A percentile compares a stretch with the other conserved stretches of the same genome.
These are phyloP conservation scores for Pseudonaja textilis DNA, from an alignment of 2,113 vertebrate genomes.

Conservation along the genomic window DNA sequence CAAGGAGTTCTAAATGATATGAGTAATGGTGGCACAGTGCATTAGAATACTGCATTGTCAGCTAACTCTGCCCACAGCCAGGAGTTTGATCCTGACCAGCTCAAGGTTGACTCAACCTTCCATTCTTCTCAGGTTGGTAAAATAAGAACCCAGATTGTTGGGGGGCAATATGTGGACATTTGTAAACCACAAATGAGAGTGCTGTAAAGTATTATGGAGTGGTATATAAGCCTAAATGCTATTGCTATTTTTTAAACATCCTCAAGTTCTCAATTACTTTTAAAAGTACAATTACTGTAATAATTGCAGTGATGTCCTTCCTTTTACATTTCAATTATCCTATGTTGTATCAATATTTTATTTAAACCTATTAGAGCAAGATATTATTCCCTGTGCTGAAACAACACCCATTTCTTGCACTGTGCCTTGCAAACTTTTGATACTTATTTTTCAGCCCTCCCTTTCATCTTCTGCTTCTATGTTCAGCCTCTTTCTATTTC, in stretches of 20 bases:
- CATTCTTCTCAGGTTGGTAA: neutral
- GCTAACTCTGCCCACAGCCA: neutral
- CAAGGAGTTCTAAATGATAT: neutral
- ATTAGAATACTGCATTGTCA: neutral
- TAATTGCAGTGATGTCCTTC: neutral
- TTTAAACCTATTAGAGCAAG: neutral
- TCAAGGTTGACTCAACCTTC: neutral
- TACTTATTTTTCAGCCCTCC: conserved; percentile 21
- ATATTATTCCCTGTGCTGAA: neutral
- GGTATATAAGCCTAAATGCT: neutral
- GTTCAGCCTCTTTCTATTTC: conserved; percentile 49
- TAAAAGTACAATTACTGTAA: neutral
- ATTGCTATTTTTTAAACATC: neutral
- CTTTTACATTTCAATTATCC: neutral
- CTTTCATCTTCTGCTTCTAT: conserved; percentile 5
- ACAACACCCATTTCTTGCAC: neutral
- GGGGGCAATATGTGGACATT: neutral
- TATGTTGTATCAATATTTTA: neutral
- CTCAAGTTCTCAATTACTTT: neutral
- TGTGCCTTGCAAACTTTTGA: conserved; percentile 26
- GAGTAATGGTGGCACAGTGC: neutral
- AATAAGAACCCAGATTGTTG: neutral
- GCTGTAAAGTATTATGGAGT: neutral
- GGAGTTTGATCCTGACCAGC: neutral
- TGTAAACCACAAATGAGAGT: neutral